Evolutionary conservation across 2,888 invertebrate species (phyloP).

Genomic region (Pterostichus niger): DNA sequence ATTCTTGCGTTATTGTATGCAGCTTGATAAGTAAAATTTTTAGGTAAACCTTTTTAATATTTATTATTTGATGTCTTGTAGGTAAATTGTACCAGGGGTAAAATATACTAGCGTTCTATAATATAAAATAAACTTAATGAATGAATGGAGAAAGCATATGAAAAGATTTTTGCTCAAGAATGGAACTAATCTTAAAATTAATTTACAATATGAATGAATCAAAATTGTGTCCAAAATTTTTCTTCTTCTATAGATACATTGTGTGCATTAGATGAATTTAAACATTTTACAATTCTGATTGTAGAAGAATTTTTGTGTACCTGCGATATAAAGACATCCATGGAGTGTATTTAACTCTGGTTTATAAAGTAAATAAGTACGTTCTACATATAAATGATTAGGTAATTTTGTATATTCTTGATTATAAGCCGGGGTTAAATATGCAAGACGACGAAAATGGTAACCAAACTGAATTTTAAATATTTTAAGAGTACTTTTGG

Average conservation of each 20-base stretch:
- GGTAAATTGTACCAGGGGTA: conserved; percentile 14
- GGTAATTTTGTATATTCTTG: conserved; percentile 7
- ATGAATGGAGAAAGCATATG: conserved; percentile 15
- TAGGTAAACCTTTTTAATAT: too few species aligned
- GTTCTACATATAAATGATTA: background rate
- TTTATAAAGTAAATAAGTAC: background rate
- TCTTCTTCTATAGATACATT: conserved; percentile 50
- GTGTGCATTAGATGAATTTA: conserved; percentile 53
- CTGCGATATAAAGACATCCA: conserved; percentile 43
- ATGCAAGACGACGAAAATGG: background rate
- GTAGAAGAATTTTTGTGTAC: conserved; percentile 47
- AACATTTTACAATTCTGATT: conserved; percentile 15
- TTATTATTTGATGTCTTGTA: conserved; percentile 5
- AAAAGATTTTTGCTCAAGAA: conserved; percentile 44
- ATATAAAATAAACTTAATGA: conserved; percentile 41
- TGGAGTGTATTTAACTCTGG: conserved; percentile 11
- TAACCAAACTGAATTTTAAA: background rate
- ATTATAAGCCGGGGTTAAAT: background rate
- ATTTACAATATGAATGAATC: conserved; percentile 27
- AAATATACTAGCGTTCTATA: background rate
- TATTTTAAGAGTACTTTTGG: background rate
- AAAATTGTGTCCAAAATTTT: conserved; percentile 53
- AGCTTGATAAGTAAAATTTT: too few species aligned
- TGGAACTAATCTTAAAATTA: conserved; percentile 20
- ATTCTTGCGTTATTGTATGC: background rate